phyloP scores from a whole-genome alignment of 92 coral and sea anemone genomes.

The Porites lobata region DNA sequence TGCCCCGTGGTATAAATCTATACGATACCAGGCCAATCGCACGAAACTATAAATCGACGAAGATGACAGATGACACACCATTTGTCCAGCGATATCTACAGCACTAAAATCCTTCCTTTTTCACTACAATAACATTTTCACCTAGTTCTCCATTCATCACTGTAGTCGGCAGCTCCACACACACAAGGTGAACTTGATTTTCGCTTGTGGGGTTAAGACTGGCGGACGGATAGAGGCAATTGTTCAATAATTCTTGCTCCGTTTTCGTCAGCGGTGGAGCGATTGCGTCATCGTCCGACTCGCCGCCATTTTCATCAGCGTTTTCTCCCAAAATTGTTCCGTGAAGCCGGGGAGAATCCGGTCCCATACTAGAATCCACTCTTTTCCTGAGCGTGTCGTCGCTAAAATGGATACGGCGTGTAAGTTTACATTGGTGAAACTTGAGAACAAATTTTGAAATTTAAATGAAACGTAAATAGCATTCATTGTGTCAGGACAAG shows the following conservation, averaged over 20 bases:
- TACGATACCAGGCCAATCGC: background rate
- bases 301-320: slow-evolving; percentile 19
- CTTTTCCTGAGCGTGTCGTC: slow-evolving; percentile 48
- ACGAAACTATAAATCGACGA: background rate
- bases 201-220: slow-evolving; percentile 1
- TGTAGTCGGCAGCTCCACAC: slow-evolving; percentile 44
- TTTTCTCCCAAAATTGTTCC: slow-evolving; percentile 30
- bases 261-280: slow-evolving; percentile 54
- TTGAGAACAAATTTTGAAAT: slow-evolving; percentile 51
- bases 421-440: slow-evolving; percentile 62
- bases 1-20: too few relatives aligned
- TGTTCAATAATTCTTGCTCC: slow-evolving; percentile 46
- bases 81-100: background rate
- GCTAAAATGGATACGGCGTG: slow-evolving; percentile 37
- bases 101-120: slow-evolving; percentile 58
- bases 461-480: slow-evolving; percentile 50
- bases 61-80: background rate
- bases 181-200: slow-evolving; percentile 31
- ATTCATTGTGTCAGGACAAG: slow-evolving; percentile 47
- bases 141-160: slow-evolving; percentile 1
- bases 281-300: slow-evolving; percentile 29
- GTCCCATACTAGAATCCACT: slow-evolving; percentile 30
- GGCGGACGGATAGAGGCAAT: slow-evolving; percentile 40
- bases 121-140: slow-evolving; percentile 50
- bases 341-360: slow-evolving; percentile 30